Percentiles rank a stretch among this genome's conserved stretches.
Conservation (phyloP, 2,888 invertebrate species). For the Xestia xanthographa region DNA sequence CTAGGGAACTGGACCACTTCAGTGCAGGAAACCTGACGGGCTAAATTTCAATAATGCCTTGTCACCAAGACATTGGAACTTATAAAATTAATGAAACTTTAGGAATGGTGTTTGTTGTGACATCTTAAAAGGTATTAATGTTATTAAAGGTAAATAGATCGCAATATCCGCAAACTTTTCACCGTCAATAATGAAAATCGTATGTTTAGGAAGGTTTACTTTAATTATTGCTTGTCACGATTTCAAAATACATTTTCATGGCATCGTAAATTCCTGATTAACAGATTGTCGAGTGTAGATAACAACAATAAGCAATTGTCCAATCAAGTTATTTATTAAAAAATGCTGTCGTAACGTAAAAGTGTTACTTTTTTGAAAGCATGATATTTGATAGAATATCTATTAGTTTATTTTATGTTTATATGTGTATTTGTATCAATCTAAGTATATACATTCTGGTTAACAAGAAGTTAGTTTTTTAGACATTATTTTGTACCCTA, state of each 20-base stretch:
- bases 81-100: not conserved
- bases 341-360: not conserved
- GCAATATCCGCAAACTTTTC: not conserved
- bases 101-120: too few species aligned
- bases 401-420: too few species aligned
- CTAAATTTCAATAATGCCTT: conserved; percentile 2
- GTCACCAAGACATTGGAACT: not conserved
- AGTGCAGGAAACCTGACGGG: not conserved
- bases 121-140: not conserved
- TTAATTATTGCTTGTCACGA: conserved; percentile 13
- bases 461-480: too few species aligned
- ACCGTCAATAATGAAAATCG: not conserved
- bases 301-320: not conserved
- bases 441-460: too few species aligned
- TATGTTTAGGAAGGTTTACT: not conserved
- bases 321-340: not conserved
- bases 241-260: conserved; percentile 7
- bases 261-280: not conserved
- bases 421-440: too few species aligned
- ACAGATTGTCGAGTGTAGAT: not conserved
- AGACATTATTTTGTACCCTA: too few species aligned
- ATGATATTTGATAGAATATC: too few species aligned
- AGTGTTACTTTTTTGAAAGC: not conserved
- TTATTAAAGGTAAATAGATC: not conserved
- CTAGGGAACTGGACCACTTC: not conserved